These are phyloP conservation scores for Parus major DNA, from an alignment of 2,113 vertebrate genomes.

Conservation along the genomic window DNA sequence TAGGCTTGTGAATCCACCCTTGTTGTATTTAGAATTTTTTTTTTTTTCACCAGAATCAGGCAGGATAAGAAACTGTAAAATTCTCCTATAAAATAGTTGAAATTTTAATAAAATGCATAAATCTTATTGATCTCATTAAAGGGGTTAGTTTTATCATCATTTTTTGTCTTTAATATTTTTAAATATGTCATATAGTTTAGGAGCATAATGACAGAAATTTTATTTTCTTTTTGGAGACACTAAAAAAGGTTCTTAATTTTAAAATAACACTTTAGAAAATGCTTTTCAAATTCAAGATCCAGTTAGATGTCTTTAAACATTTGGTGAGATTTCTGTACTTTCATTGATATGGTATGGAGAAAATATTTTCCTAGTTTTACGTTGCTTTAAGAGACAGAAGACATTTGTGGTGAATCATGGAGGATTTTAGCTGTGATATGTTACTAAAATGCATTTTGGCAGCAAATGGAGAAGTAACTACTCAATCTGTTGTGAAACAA, in stretches of 20 bases:
- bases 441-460: constrained; percentile 26
- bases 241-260: not conserved
- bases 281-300: not conserved
- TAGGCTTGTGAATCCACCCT: not conserved
- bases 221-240: not conserved
- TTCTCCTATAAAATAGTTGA: not conserved
- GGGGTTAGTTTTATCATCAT: not conserved
- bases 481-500: constrained; percentile 42
- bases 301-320: not conserved
- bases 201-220: not conserved
- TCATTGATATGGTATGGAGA: not conserved
- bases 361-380: not conserved
- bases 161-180: not conserved
- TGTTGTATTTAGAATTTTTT: not conserved
- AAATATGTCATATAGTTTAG: not conserved
- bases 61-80: not conserved
- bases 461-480: constrained; percentile 8
- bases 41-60: not conserved
- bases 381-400: not conserved
- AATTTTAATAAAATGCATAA: not conserved
- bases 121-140: not conserved
- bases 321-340: not conserved
- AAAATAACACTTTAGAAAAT: not conserved
- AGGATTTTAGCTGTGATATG: not conserved
- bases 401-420: not conserved